A percentile compares a stretch with the other conserved stretches of the same genome.
Evolutionary conservation across 2,113 vertebrate genomes (phyloP).

Genomic region (Pica pica): DNA sequence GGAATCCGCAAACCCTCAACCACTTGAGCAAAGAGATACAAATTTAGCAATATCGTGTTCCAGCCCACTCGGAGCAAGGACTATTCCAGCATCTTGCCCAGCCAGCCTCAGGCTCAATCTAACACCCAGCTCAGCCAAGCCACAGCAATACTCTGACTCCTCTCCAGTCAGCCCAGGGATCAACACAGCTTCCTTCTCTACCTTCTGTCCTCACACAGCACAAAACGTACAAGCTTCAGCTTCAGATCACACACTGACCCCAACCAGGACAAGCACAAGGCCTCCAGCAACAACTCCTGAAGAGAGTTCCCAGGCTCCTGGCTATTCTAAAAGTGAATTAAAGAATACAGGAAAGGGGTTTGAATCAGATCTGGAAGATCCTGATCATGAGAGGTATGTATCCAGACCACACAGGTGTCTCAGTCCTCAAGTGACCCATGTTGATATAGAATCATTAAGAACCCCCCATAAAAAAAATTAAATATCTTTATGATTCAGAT

Average conservation of each 20-base stretch:
- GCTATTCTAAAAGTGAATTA: conserved; percentile 5
- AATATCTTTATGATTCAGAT: neutral
- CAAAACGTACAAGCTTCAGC: conserved; percentile 22
- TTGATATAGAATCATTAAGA: neutral
- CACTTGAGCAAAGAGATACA: neutral
- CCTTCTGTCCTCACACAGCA: conserved; percentile 49
- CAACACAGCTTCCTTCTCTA: conserved; percentile 13
- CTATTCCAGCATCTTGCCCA: neutral
- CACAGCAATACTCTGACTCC: conserved; percentile 37
- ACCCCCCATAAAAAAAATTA: neutral
- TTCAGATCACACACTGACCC: conserved; percentile 7
- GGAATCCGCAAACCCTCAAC: neutral
- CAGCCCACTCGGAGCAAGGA: neutral
- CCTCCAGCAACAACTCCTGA: conserved; percentile 27
- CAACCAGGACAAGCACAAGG: conserved; percentile 62
- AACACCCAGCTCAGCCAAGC: conserved; percentile 42
- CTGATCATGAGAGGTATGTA: conserved; percentile 45
- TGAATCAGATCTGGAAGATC: conserved; percentile 27
- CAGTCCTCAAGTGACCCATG: neutral
- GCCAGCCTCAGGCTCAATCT: conserved; percentile 25
- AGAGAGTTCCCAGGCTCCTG: conserved; percentile 40
- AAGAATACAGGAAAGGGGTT: conserved; percentile 22
- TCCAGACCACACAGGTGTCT: neutral
- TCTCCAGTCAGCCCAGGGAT: conserved; percentile 46
- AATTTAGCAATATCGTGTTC: neutral